These are phyloP conservation scores for Phymatocera aterrima DNA, from an alignment of 2,888 invertebrate species.

Conservation along the genomic window DNA sequence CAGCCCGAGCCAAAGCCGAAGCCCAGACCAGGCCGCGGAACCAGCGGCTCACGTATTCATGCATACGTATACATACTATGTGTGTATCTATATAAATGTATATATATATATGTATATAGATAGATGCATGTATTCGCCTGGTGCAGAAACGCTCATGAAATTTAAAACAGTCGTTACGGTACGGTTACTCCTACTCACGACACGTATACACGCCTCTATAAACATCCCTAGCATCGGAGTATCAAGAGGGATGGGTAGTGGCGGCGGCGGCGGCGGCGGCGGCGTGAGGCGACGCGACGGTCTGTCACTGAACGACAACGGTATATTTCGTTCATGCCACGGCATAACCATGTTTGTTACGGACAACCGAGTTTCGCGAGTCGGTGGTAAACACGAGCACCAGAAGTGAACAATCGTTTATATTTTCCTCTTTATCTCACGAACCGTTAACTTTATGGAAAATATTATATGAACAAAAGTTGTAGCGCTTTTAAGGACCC, in stretches of 20 bases:
- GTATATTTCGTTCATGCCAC: too few species aligned
- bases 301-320: too few species aligned
- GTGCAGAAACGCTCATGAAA: slow-evolving; percentile 66
- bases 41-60: too few species aligned
- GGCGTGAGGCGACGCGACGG: too few species aligned
- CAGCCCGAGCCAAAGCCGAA: too few species aligned
- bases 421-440: background rate
- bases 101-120: background rate
- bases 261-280: background rate
- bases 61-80: too few species aligned
- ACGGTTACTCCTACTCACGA: slow-evolving; percentile 59
- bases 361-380: background rate
- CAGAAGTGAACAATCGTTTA: background rate
- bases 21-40: too few species aligned
- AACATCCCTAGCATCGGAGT: background rate
- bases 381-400: background rate
- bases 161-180: slow-evolving; percentile 72
- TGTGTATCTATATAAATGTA: too few species aligned
- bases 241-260: background rate
- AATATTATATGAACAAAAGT: background rate
- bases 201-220: background rate
- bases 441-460: background rate
- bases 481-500: background rate
- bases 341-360: too few species aligned
- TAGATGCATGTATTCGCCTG: slow-evolving; percentile 9